Base-by-base conservation (phyloP, 2,888 invertebrate species). In the Noctua janthina region DNA sequence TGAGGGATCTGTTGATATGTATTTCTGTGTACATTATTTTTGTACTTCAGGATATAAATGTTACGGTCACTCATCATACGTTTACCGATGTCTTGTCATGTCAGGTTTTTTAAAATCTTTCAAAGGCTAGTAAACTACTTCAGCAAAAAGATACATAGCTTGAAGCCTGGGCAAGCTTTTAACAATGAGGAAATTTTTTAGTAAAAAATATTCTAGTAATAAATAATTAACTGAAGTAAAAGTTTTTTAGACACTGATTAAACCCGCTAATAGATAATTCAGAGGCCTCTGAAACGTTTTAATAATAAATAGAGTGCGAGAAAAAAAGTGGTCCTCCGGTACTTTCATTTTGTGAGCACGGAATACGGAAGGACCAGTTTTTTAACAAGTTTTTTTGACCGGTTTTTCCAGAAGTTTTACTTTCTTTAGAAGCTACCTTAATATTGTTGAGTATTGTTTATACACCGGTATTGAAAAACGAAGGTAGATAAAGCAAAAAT, bases 251-350 rank as follows among this genome's bases (percentile, higher is more conserved):
- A 64, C 71, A 46, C 69, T 83, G 73, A 83, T 84, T 87, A 84
- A 88, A 70, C 43, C 77, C 54, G 62, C 66, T 76, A 35, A 89
- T 88, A 69, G 79, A 88, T 77, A 76, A 88, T 89, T 89, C 82
- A 88, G 78, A 71, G n/a, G 74, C 77, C 66, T 81, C 77, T 86
- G 79, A 84, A 79, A 62, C 51, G 29, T 71, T 59, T 89, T 70
- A 88, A 84, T 89, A 82, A 88, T 84, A 81, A 84, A 88, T 88
- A 51, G 71, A 70, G 83, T 66, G 35, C 64, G 67, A 56, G 56
- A 13, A 72, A 77, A 84, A 77, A 87, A 84, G 5, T 46, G 67
- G 74, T 66, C 54, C 51, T 83, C 10, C 15, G 68, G 51, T 46
- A 73, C 82, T 67, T 66, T 54, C 39, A 62, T 66, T 81, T 74